Evolutionary conservation across 2,113 vertebrate genomes (phyloP).

Genomic region (Melanerpes formicivorus): DNA sequence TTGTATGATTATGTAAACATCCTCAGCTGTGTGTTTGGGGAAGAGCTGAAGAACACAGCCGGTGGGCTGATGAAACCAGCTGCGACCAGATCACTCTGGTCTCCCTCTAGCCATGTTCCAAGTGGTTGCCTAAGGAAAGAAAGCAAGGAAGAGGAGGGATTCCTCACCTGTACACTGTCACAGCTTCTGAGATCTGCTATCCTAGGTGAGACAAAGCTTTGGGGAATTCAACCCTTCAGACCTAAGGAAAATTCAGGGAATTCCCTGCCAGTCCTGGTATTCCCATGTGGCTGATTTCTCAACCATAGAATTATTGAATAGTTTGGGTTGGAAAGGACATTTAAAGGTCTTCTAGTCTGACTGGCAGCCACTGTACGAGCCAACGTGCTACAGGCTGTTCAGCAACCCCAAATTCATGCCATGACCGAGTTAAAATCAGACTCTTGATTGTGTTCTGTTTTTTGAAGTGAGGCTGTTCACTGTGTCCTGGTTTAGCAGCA

Average conservation of each 20-base stretch:
- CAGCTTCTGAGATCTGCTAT: not conserved
- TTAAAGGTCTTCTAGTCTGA: not conserved
- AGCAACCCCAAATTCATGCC: accelerated
- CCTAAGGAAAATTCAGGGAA: not conserved
- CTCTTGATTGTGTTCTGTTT: not conserved
- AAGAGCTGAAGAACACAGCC: not conserved
- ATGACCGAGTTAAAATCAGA: not conserved
- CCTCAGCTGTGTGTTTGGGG: not conserved
- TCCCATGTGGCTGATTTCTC: not conserved
- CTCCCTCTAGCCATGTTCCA: not conserved
- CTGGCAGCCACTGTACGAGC: not conserved
- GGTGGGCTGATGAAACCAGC: not conserved
- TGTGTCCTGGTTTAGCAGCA: not conserved
- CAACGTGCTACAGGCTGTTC: not conserved
- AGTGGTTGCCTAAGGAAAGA: not conserved
- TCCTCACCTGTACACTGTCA: not conserved
- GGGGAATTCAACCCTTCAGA: not conserved
- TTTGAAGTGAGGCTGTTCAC: too few species aligned
- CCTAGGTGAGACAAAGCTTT: not conserved
- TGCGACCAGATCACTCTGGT: not conserved
- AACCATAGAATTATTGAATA: not conserved
- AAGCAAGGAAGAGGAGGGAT: not conserved
- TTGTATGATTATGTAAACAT: not conserved
- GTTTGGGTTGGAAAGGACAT: not conserved
- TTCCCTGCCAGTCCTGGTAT: not conserved